Percentiles rank a stretch among this genome's conserved stretches.
Conservation (phyloP, 2,113 vertebrate genomes). For the Podilymbus podiceps region DNA sequence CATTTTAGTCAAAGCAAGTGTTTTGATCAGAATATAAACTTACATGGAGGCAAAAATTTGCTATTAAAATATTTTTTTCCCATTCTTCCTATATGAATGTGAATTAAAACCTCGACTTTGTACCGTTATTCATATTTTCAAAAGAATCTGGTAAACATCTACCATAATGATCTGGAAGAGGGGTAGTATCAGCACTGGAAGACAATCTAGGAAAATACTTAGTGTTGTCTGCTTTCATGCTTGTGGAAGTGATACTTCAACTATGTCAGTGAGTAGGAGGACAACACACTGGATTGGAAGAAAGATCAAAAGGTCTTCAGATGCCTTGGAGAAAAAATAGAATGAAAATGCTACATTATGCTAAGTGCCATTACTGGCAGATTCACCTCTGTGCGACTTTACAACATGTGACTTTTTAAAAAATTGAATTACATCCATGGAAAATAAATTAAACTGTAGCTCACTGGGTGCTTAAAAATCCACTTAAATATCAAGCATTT, state of each 20-base stretch:
- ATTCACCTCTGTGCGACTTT: not conserved
- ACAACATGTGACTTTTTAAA: not conserved
- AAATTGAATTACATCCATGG: not conserved
- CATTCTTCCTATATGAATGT: not conserved
- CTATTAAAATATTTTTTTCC: not conserved
- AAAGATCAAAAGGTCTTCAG: constrained; percentile 2
- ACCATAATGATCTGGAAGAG: not conserved
- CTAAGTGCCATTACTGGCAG: not conserved
- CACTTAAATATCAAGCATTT: not conserved
- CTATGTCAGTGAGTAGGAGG: not conserved
- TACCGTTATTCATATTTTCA: not conserved
- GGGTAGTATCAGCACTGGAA: not conserved
- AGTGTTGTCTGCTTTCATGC: not conserved
- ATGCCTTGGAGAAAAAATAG: not conserved
- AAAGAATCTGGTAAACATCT: not conserved
- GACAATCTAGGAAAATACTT: not conserved
- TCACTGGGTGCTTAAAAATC: not conserved
- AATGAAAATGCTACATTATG: not conserved
- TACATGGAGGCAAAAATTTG: not conserved
- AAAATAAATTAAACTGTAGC: not conserved
- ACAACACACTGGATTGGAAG: not conserved
- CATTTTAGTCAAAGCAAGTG: not conserved
- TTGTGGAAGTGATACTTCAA: not conserved
- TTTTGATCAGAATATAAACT: not conserved
- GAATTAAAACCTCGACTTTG: not conserved